phyloP scores from a whole-genome alignment of 2,113 vertebrate genomes.

The Alethe castanea region DNA sequence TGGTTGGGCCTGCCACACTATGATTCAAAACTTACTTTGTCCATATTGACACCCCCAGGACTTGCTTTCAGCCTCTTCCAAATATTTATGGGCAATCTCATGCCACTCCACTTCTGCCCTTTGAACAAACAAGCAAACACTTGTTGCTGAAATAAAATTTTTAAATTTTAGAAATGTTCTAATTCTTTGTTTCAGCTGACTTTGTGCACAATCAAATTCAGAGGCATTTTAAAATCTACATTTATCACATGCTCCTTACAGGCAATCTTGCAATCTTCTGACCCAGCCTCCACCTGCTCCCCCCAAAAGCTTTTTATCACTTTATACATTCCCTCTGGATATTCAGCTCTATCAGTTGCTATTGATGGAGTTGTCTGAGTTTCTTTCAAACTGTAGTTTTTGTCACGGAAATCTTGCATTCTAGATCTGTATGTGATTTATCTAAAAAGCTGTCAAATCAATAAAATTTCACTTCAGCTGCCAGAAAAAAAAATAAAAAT shows the following conservation, averaged over 20 bases:
- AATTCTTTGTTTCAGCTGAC: not conserved
- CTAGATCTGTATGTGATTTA: not conserved
- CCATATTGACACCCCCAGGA: not conserved
- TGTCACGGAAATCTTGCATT: slow-evolving; percentile 10
- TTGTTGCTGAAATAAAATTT: not conserved
- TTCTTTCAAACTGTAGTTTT: slow-evolving; percentile 1
- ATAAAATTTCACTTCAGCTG: slow-evolving; percentile 18
- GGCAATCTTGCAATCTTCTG: not conserved
- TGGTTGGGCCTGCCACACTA: not conserved
- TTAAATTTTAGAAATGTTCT: not conserved
- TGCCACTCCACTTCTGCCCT: not conserved
- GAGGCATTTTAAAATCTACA: not conserved
- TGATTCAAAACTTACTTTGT: not conserved
- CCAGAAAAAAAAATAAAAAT: not conserved
- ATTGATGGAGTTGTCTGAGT: not conserved
- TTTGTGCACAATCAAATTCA: not conserved
- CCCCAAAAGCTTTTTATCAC: not conserved
- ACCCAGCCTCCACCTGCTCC: not conserved
- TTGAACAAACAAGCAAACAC: not conserved
- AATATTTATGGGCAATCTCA: not conserved
- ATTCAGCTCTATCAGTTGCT: not conserved
- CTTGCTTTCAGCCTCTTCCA: not conserved
- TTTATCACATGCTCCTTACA: not conserved
- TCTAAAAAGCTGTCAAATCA: slow-evolving; percentile 32
- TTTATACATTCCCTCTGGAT: not conserved